These are phyloP conservation scores for Callosobruchus maculatus DNA, from an alignment of 2,888 invertebrate species.

Conservation along the genomic window DNA sequence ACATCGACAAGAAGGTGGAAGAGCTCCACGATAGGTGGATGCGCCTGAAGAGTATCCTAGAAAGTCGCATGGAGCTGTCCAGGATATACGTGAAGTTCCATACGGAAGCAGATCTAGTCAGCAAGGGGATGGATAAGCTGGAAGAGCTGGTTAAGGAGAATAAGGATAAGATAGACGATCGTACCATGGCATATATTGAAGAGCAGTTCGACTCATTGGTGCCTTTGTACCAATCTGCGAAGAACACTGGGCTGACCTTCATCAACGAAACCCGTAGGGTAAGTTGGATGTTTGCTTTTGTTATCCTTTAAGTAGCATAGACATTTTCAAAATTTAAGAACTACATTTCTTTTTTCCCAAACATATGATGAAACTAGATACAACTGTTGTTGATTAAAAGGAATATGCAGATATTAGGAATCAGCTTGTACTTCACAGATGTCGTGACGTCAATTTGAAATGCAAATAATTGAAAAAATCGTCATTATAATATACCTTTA, in stretches of 20 bases:
- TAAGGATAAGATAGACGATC: slow-evolving; percentile 51
- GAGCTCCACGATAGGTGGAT: slow-evolving; percentile 62
- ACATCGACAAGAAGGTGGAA: slow-evolving; percentile 62
- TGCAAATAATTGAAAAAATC: too few relatives aligned
- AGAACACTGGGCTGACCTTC: slow-evolving; percentile 65
- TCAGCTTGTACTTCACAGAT: too few relatives aligned
- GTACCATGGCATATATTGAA: slow-evolving; percentile 53
- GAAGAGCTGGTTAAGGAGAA: slow-evolving; percentile 58
- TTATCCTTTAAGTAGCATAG: too few relatives aligned
- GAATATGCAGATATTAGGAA: too few relatives aligned
- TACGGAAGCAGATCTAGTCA: slow-evolving; percentile 63
- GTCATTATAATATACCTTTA: too few relatives aligned
- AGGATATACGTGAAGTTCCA: slow-evolving; percentile 70
- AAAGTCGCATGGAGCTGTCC: slow-evolving; percentile 63
- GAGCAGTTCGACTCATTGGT: slow-evolving; percentile 64
- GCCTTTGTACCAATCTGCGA: slow-evolving; percentile 62
- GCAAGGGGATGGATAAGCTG: slow-evolving; percentile 62
- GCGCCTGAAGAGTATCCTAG: slow-evolving; percentile 57
- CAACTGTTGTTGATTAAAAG: too few relatives aligned
- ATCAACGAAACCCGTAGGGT: slow-evolving; percentile 60
- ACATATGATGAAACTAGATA: too few relatives aligned
- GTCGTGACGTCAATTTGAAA: too few relatives aligned
- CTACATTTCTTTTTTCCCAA: too few relatives aligned
- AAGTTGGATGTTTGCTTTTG: slow-evolving; percentile 29
- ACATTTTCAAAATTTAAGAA: too few relatives aligned